Conservation (phyloP, 2,888 invertebrate species). For the Penaeus monodon region DNA sequence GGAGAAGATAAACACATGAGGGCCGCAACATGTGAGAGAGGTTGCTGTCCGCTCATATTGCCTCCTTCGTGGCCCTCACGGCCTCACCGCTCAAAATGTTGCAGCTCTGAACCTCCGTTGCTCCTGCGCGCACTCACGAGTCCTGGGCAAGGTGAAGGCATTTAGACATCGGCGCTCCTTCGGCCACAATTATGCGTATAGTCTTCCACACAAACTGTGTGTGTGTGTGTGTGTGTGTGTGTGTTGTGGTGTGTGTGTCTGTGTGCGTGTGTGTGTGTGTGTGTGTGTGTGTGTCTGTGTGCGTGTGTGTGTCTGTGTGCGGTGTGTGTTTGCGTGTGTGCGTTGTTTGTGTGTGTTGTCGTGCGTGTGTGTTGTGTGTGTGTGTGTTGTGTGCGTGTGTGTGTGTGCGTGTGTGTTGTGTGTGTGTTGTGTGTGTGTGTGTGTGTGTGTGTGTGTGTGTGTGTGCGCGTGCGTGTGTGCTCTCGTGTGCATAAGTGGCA, state of each 20-base stretch:
- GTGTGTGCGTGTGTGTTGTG: background rate
- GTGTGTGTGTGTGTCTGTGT: too few species aligned
- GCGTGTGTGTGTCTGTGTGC: slow-evolving; percentile 3
- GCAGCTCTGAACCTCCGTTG: background rate
- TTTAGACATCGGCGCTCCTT: too few species aligned
- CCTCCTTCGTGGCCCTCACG: slow-evolving; percentile 11
- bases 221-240: background rate
- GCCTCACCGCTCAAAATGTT: background rate
- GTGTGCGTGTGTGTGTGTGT: too few species aligned
- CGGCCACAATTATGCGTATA: too few species aligned
- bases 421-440: background rate
- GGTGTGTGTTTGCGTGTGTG: slow-evolving; percentile 21
- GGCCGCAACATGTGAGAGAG: slow-evolving; percentile 46
- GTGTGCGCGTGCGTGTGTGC: too few species aligned
- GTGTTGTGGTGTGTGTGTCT: background rate
- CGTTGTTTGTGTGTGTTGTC: background rate
- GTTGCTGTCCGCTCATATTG: slow-evolving; percentile 42
- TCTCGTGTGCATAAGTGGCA: too few species aligned
- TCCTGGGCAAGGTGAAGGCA: too few species aligned
- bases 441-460: background rate
- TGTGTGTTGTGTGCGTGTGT: background rate
- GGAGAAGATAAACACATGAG: slow-evolving; percentile 58
- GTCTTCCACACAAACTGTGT: too few species aligned
- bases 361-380: background rate
- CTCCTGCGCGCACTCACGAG: background rate